Evolutionary conservation across 2,113 vertebrate species (phyloP).

Genomic region (Macrotis lagotis): DNA sequence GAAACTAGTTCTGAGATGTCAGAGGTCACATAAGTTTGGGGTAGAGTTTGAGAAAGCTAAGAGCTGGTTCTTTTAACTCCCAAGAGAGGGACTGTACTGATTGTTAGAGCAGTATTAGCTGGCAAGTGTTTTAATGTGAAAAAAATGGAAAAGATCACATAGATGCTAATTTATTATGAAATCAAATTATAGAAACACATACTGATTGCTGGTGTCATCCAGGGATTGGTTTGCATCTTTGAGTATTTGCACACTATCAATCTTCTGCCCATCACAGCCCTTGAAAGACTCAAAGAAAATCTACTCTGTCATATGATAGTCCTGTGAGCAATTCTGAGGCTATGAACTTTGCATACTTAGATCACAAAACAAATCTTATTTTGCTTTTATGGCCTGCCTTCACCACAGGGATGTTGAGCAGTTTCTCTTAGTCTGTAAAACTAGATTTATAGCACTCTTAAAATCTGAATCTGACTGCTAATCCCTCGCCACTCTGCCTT

Average conservation of each 20-base stretch:
- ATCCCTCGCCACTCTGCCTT: conserved; percentile 79
- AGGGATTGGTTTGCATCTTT: background rate
- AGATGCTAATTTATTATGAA: background rate
- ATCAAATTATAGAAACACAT: background rate
- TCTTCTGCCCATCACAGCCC: conserved; percentile 6
- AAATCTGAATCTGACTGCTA: conserved; percentile 79
- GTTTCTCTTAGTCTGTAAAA: conserved; percentile 59
- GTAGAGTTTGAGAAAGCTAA: background rate
- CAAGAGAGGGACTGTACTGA: background rate
- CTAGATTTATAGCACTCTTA: conserved; percentile 76
- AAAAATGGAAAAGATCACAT: background rate
- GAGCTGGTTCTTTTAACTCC: background rate
- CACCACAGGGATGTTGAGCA: conserved; percentile 61
- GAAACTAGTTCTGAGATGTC: background rate
- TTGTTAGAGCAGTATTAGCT: background rate
- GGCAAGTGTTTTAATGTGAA: background rate
- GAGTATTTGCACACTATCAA: background rate
- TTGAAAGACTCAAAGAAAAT: background rate
- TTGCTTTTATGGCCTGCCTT: conserved; percentile 35
- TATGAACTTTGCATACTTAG: background rate
- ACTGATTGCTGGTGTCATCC: background rate
- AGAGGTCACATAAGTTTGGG: background rate
- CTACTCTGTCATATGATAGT: background rate
- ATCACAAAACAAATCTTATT: conserved; percentile 50
- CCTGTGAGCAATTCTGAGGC: conserved; percentile 9